phyloP scores from a whole-genome alignment of 2,113 vertebrate genomes.

The Tragelaphus imberbis region DNA sequence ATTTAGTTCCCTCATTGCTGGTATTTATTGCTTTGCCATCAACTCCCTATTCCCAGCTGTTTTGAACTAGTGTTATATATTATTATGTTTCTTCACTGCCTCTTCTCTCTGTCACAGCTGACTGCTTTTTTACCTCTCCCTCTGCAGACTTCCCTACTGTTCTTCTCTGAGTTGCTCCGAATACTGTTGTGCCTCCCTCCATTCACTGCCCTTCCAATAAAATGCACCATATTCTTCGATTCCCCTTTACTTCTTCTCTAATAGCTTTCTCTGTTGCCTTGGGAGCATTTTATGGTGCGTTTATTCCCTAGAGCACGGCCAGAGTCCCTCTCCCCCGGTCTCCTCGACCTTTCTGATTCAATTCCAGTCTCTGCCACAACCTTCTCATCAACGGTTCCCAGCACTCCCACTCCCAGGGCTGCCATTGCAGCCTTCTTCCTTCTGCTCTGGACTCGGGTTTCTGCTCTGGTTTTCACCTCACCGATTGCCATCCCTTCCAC shows the following conservation, averaged over 20 bases:
- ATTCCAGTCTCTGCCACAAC: not conserved
- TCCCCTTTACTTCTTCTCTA: not conserved
- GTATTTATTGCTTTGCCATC: constrained; percentile 76
- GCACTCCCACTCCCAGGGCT: not conserved
- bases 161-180: constrained; percentile 23
- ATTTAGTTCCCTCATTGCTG: constrained; percentile 76
- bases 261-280: not conserved
- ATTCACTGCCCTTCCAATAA: constrained; percentile 18
- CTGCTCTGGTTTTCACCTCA: not conserved
- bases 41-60: constrained; percentile 80
- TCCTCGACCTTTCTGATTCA: not conserved
- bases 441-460: not conserved
- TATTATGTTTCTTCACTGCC: constrained; percentile 74
- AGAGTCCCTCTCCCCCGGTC: not conserved
- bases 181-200: constrained; percentile 43
- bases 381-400: not conserved
- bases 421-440: not conserved
- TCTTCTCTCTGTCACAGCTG: constrained; percentile 77
- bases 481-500: not conserved
- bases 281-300: not conserved
- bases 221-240: not conserved
- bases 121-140: constrained; percentile 75
- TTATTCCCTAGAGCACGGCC: not conserved
- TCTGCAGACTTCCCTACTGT: constrained; percentile 66
- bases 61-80: constrained; percentile 76